Evolutionary conservation across 2,113 vertebrate genomes (phyloP), one percentile per base, ranked within the genome.

Genomic region (Saguinus imperator): DNA sequence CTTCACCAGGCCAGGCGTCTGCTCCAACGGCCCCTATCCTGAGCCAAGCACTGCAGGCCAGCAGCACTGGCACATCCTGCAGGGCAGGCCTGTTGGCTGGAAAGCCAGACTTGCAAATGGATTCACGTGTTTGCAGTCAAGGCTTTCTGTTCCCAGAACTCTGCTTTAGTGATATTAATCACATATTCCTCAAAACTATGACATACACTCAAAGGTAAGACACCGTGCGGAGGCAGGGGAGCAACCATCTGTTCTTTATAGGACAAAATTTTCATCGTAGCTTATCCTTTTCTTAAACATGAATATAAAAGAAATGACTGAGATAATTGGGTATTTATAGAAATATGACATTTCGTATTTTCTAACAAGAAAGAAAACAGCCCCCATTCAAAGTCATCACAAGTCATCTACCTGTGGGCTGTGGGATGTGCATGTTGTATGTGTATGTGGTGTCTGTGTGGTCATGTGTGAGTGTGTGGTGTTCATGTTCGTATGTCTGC

Each of bases 351-450:
- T 61, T 83, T 66, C n/a, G 18, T 52, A 29, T 79, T 94, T 88
- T 94, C 70, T 87, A 85, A 96, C 14, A 37, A 88, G n/a, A 83
- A 79, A 37, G n/a, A 87, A 92, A 81, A 92, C 20, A 73, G 68
- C 7, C 27, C 40, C 35, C 57, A 43, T 66, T 23, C 29, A 10
- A 66, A 86, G 32, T 84, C 12, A 77, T 83, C 77, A 73, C 6
- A 95, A 23, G 25, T 84, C 92, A 81, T 64, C 76, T 50, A 3
- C 32, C 48, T 50, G 43, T 35, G 12, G 16, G 16, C 3, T 17
- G 13, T 83, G 21, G 48, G 29, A 2, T 35, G 8, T 45, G 18
- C 8, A 13, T n/a, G 40, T 45, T 61, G 16, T 61, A 6, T 45
- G 18, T 11, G 29, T n/a, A 35, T 45, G 23, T 45, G 35, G 61